Percentiles rank a stretch among this genome's conserved stretches.
Conservation (phyloP, 2,888 invertebrate species). For the Holacanthella duospinosa region DNA sequence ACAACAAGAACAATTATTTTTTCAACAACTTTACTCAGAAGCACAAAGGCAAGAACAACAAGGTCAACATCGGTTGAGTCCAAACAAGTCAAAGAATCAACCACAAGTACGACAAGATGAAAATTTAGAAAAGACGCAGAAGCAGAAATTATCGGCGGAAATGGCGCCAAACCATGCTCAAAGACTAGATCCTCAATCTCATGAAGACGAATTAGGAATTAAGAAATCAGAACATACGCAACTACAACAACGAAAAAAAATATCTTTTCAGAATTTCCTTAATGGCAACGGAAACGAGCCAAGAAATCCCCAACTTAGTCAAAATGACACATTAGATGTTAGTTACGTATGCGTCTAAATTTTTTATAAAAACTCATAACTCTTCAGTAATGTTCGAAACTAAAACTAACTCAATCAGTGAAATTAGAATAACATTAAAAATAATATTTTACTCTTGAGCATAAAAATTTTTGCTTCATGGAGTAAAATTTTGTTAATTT, state of each 20-base stretch:
- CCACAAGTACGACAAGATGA: no score
- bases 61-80: background rate
- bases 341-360: no score
- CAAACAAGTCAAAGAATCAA: background rate
- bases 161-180: no score
- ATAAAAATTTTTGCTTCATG: no score
- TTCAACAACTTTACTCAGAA: background rate
- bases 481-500: no score
- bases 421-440: no score
- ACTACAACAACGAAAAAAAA: background rate
- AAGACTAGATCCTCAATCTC: no score
- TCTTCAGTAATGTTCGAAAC: no score
- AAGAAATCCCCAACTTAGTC: conserved; percentile 11
- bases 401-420: no score
- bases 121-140: background rate
- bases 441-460: no score
- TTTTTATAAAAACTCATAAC: no score
- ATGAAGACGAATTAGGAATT: conserved; percentile 4
- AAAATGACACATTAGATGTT: no score
- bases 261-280: conserved; percentile 1
- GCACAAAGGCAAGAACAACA: background rate
- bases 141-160: background rate
- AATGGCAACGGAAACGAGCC: background rate
- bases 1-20: background rate
- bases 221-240: background rate